Evolutionary conservation across 2,113 vertebrate genomes (phyloP).

Genomic region (Rostratula benghalensis): DNA sequence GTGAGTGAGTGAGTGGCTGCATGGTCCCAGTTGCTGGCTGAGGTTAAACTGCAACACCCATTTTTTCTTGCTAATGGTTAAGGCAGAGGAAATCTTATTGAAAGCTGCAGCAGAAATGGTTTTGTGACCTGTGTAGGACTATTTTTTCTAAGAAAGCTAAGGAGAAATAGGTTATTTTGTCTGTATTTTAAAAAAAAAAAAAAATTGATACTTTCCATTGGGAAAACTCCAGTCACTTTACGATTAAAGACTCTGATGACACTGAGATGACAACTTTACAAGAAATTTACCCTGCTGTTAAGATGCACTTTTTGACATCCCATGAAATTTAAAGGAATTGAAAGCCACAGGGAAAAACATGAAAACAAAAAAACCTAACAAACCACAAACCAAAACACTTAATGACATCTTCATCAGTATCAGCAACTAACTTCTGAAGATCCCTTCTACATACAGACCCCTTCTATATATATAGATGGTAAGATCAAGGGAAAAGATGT

Average conservation of each 20-base stretch:
- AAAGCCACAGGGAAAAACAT: not conserved
- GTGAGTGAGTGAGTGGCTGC: not conserved
- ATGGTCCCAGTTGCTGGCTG: not conserved
- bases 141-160: not conserved
- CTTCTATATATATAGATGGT: not conserved
- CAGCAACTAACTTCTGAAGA: not conserved
- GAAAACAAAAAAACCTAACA: not conserved
- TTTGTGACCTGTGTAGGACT: not conserved
- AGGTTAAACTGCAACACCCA: rapidly evolving
- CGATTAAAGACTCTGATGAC: not conserved
- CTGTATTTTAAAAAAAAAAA: too few species aligned
- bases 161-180: not conserved
- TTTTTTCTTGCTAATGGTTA: not conserved
- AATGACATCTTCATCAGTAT: not conserved
- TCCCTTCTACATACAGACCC: not conserved
- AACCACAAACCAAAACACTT: not conserved
- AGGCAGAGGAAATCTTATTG: not conserved
- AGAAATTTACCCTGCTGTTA: not conserved
- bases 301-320: not conserved
- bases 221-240: not conserved
- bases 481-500: not conserved
- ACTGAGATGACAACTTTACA: not conserved
- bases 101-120: not conserved
- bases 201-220: not conserved
- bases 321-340: not conserved